These are phyloP conservation scores for Trachelus troglodyta DNA, from an alignment of 2,888 invertebrate genomes.

Conservation along the genomic window DNA sequence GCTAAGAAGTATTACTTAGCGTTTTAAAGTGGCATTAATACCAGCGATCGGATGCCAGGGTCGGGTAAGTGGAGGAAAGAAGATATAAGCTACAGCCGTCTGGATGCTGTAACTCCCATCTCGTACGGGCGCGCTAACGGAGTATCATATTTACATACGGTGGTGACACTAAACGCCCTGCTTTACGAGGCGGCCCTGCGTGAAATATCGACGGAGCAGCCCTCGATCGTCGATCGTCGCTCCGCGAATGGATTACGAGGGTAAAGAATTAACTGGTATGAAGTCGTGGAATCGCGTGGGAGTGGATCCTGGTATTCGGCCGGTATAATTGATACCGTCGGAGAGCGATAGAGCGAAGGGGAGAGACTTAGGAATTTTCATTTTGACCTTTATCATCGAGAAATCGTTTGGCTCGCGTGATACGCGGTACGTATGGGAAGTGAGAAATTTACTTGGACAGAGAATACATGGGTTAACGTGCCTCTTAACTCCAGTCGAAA, in stretches of 20 bases:
- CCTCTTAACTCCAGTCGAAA: not conserved
- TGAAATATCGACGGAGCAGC: not conserved
- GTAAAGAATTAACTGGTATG: not conserved
- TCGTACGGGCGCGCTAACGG: constrained; percentile 1
- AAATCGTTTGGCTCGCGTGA: not conserved
- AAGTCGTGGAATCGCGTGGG: not conserved
- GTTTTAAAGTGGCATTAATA: constrained; percentile 8
- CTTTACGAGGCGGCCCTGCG: constrained; percentile 2
- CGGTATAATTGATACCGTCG: not conserved
- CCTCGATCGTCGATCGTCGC: not conserved
- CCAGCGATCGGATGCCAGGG: constrained; percentile 4
- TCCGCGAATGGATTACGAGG: not conserved
- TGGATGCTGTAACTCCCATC: constrained; percentile 7
- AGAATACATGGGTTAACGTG: not conserved
- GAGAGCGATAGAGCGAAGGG: not conserved
- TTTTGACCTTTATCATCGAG: not conserved
- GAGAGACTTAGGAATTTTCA: not conserved
- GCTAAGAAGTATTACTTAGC: constrained; percentile 6
- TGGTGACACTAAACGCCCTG: constrained; percentile 10
- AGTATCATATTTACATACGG: constrained; percentile 6
- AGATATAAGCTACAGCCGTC: constrained; percentile 7
- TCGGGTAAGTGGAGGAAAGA: constrained; percentile 9
- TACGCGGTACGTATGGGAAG: not conserved
- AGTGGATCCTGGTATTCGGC: not conserved
- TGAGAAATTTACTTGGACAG: not conserved